Evolutionary conservation across 2,888 invertebrate species (phyloP).

Genomic region (Cremastobaeus sp.): DNA sequence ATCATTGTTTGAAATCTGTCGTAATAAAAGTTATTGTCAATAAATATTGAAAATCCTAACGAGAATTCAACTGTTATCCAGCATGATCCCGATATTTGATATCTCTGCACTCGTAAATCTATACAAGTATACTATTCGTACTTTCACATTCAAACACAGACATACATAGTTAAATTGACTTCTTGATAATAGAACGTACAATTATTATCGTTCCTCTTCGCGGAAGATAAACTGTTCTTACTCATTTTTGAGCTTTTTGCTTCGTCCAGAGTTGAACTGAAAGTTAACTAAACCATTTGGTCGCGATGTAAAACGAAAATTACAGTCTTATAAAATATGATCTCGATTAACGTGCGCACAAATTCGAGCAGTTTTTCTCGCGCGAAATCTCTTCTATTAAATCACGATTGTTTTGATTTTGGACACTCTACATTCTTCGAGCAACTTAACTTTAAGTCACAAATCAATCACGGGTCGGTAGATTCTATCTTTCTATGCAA

Average conservation of each 20-base stretch:
- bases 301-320: constrained; percentile 13
- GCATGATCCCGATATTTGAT: constrained; percentile 11
- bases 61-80: constrained; percentile 9
- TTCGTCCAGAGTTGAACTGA: not conserved
- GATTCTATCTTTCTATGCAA: constrained; percentile 2
- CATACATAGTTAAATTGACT: constrained; percentile 50
- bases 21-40: too few relatives aligned
- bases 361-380: constrained; percentile 6
- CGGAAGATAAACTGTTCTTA: constrained; percentile 20
- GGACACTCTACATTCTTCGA: constrained; percentile 21
- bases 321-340: constrained; percentile 44
- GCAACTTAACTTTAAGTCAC: not conserved
- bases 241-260: constrained; percentile 37
- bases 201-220: constrained; percentile 18
- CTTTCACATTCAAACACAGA: constrained; percentile 19
- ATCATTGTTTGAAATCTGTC: too few relatives aligned
- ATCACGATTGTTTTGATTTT: constrained; percentile 47
- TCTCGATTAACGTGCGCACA: constrained; percentile 8
- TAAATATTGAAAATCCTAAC: too few relatives aligned
- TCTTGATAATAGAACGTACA: constrained; percentile 49
- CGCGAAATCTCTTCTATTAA: constrained; percentile 5
- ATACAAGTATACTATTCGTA: constrained; percentile 20
- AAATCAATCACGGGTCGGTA: constrained; percentile 5
- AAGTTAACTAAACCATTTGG: not conserved
- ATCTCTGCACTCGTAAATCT: constrained; percentile 23